phyloP scores from a whole-genome alignment of 2,113 vertebrate genomes.

The Vulpes vulpes region DNA sequence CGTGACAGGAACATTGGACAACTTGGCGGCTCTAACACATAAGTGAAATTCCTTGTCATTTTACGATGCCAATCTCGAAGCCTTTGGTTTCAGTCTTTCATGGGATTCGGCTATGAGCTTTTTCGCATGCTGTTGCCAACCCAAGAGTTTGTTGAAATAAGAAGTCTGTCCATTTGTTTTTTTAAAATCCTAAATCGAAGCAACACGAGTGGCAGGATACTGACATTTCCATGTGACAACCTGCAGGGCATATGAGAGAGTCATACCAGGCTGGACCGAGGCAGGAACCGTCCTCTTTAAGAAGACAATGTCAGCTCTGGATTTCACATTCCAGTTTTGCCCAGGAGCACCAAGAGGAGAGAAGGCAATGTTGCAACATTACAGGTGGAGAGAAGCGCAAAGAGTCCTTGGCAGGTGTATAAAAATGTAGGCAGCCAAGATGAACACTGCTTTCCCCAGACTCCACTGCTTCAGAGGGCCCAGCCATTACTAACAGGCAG shows the following conservation, averaged over 20 bases:
- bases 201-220: not conserved
- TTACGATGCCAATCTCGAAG: not conserved
- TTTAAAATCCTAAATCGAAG: slow-evolving; percentile 46
- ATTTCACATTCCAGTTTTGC: slow-evolving; percentile 66
- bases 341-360: slow-evolving; percentile 70
- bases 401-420: not conserved
- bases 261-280: not conserved
- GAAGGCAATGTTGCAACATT: slow-evolving; percentile 50
- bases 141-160: slow-evolving; percentile 30
- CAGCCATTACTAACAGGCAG: not conserved
- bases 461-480: not conserved
- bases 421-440: not conserved
- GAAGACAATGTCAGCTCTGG: slow-evolving; percentile 16
- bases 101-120: slow-evolving; percentile 41
- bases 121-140: slow-evolving; percentile 38
- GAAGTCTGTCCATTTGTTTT: slow-evolving; percentile 7
- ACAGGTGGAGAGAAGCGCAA: not conserved
- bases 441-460: not conserved
- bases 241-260: not conserved
- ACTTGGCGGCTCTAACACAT: not conserved
- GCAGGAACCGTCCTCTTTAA: not conserved
- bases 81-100: slow-evolving; percentile 52
- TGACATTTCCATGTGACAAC: not conserved
- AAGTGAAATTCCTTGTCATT: slow-evolving; percentile 41
- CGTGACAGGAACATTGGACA: not conserved